A percentile compares a stretch with the other conserved stretches of the same genome.
These are phyloP conservation scores for Andrena fulva DNA, from an alignment of 2,888 invertebrate species.

Conservation along the genomic window DNA sequence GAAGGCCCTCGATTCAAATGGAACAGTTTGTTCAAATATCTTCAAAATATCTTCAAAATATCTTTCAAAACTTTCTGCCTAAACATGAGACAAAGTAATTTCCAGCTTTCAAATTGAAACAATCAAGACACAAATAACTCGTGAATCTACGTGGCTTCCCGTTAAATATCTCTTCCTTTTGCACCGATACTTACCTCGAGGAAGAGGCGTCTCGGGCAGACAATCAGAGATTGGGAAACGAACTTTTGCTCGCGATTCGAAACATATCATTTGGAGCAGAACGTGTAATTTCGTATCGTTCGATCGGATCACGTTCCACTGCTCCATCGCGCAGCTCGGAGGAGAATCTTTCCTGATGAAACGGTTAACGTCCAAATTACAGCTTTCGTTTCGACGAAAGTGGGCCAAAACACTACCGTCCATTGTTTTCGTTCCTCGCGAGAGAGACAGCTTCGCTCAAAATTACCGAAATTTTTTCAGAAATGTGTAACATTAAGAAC, in stretches of 20 bases:
- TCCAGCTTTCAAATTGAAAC: too few species aligned
- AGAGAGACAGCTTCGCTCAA: background rate
- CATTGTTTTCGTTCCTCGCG: background rate
- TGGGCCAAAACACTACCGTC: background rate
- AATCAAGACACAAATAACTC: too few species aligned
- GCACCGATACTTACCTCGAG: background rate
- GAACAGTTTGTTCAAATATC: too few species aligned
- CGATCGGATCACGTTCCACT: slow-evolving; percentile 29
- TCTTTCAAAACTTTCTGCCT: too few species aligned
- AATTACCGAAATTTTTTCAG: background rate
- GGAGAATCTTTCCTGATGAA: slow-evolving; percentile 13
- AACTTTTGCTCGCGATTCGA: slow-evolving; percentile 25
- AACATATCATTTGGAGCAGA: slow-evolving; percentile 40
- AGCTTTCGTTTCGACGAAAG: background rate
- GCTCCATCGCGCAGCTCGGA: slow-evolving; percentile 24
- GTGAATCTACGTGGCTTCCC: too few species aligned
- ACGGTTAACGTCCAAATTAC: slow-evolving; percentile 3
- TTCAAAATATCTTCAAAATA: too few species aligned
- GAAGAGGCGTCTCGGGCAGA: background rate
- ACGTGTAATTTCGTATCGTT: slow-evolving; percentile 48
- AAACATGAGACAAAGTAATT: too few species aligned
- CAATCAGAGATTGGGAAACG: background rate
- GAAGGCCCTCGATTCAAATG: too few species aligned
- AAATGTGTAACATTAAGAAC: background rate
- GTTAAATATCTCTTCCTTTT: background rate